These are phyloP conservation scores for Listronotus oregonensis DNA, from an alignment of 1,140 invertebrate species.

Conservation along the genomic window DNA sequence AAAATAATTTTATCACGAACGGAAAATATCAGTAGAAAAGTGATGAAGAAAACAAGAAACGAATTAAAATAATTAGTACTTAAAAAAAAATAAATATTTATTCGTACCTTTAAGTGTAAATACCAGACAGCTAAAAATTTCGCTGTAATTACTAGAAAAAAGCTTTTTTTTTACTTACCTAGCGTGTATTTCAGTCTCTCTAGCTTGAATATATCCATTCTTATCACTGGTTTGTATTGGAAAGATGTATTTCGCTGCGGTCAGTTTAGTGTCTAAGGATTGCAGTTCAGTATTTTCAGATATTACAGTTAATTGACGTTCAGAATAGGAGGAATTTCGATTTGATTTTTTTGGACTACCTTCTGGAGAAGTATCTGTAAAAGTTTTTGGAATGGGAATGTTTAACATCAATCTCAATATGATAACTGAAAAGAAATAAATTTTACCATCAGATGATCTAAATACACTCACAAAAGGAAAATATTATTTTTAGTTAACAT, in stretches of 20 bases:
- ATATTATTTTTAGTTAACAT: no score
- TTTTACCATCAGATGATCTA: no score
- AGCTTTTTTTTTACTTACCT: conserved; percentile 18
- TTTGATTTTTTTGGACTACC: conserved; percentile 62
- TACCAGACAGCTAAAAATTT: no score
- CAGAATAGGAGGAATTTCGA: conserved; percentile 58
- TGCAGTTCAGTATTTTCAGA: conserved; percentile 61
- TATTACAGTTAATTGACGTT: conserved; percentile 62
- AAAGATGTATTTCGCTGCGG: conserved; percentile 50
- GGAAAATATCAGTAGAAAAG: no score
- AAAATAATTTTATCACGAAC: no score
- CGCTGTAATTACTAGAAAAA: no score
- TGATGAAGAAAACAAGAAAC: no score
- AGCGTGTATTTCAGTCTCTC: conserved; percentile 42
- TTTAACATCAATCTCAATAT: no score
- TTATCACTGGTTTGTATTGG: conserved; percentile 46
- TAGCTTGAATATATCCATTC: conserved; percentile 53
- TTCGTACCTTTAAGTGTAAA: not conserved
- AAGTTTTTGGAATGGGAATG: not conserved
- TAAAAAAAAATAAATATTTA: no score
- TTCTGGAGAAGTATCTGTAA: conserved; percentile 61
- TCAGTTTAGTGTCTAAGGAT: conserved; percentile 53
- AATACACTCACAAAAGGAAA: no score
- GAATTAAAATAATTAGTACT: no score
- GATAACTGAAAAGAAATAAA: no score